Base-by-base conservation (phyloP, 2,888 invertebrate species). In the Synanthedon vespiformis region DNA sequence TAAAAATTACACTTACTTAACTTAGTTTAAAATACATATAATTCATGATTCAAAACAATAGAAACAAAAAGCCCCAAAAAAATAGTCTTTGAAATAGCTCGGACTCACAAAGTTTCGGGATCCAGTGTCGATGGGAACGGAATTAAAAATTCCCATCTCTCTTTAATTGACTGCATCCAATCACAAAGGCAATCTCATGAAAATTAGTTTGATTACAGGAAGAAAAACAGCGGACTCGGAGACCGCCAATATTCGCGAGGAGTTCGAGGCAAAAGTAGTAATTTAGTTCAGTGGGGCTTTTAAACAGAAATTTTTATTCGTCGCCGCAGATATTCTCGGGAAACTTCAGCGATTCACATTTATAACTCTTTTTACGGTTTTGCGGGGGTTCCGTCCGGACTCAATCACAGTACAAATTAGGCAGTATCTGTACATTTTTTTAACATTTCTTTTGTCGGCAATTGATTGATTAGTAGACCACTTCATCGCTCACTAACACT, bases 181-280 rank as follows among this genome's bases (percentile, higher is more conserved):
- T 68, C 63, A 63, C 44, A 44, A 44, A 44, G 44, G 44, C 44
- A 70, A 74, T 66, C 69, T 72, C 67, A 71, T 72, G 64, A 67
- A 63, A 77, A 77, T 77, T 76, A 70, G 68, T 70, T 79, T 63
- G n/a, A 44, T 44, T 44, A 44, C 8, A 12, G 14, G 44, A 44
- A 44, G 44, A 44, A 44, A 44, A 44, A 44, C 44, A 44, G 64
- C 54, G 55, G n/a, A n/a, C n/a, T n/a, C n/a, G n/a, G 49, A 53
- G 53, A 55, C 49, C 48, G 55, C 55, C 40, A 64, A 61, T 60
- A 64, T 61, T 53, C 34, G 59, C 57, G 56, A 63, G 61, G 63
- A 50, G 27, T 40, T 40, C 66, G 66, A 49, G 51, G 53, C 55
- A 58, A 59, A 55, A 34, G 34, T 34, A 16, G 52, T 55, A 54